These are phyloP conservation scores for Lepeophtheirus nordmannii DNA, from an alignment of 2,888 invertebrate genomes.

Conservation along the genomic window DNA sequence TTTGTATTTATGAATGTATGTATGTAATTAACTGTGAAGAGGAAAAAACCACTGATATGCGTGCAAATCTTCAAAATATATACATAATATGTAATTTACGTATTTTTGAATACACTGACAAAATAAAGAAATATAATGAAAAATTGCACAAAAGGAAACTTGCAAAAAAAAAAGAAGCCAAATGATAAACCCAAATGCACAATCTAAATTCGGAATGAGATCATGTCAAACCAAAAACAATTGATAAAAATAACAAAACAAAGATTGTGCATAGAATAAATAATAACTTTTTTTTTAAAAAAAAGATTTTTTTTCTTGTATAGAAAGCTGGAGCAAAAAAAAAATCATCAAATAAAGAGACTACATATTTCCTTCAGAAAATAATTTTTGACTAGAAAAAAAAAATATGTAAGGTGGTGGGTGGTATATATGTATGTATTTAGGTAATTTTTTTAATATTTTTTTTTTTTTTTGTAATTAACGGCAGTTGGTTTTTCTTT, in stretches of 20 bases:
- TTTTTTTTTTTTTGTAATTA: too few species aligned
- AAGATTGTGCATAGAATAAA: not conserved
- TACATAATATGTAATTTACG: not conserved
- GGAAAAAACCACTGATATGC: too few species aligned
- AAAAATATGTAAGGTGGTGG: not conserved
- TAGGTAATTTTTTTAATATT: too few species aligned
- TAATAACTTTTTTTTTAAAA: not conserved
- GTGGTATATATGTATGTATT: too few species aligned
- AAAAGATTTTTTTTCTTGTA: not conserved
- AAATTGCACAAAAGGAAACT: too few species aligned
- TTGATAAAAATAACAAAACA: not conserved
- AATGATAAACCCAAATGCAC: not conserved
- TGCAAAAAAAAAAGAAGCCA: too few species aligned
- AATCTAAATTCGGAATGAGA: not conserved
- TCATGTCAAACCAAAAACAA: too few species aligned
- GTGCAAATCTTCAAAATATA: not conserved
- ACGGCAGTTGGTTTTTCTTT: too few species aligned
- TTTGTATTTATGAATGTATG: too few species aligned
- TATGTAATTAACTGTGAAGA: too few species aligned
- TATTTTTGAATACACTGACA: slow-evolving; percentile 8
- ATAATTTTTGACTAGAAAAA: too few species aligned
- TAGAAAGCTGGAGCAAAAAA: not conserved
- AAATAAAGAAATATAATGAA: not conserved
- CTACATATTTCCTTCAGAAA: not conserved
- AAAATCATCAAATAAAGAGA: not conserved